phyloP scores from a whole-genome alignment of 1,140 invertebrate genomes.

The Drosophila subobscura region DNA sequence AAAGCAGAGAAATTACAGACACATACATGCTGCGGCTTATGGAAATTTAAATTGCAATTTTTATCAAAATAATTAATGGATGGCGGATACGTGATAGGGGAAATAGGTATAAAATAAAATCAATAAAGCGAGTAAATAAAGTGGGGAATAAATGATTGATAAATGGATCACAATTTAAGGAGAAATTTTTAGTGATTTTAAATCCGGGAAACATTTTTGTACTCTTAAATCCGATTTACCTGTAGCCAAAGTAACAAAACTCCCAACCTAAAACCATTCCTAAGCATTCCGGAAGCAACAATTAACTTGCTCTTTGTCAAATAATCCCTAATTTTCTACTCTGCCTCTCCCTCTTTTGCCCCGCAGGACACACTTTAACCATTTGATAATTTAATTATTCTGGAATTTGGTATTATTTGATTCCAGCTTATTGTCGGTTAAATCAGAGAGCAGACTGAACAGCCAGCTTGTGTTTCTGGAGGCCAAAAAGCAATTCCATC shows the following conservation, averaged over 20 bases:
- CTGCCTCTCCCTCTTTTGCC: not conserved
- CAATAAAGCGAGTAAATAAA: no score
- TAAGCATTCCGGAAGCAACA: no score
- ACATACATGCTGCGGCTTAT: not conserved
- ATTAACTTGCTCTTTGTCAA: not conserved
- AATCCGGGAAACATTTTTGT: no score
- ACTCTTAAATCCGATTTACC: no score
- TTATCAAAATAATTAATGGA: slow-evolving; percentile 6
- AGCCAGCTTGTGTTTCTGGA: slow-evolving; percentile 23
- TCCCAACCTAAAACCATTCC: no score
- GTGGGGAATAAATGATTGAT: no score
- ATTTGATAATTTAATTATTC: slow-evolving; percentile 56
- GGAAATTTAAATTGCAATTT: slow-evolving; percentile 26
- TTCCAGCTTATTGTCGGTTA: slow-evolving; percentile 45
- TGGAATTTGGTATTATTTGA: slow-evolving; percentile 52
- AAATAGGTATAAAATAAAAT: no score
- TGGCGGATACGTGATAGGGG: no score
- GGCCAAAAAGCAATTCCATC: slow-evolving; percentile 51
- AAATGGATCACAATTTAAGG: no score
- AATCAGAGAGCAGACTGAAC: slow-evolving; percentile 30
- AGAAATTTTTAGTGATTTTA: no score
- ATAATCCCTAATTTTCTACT: slow-evolving; percentile 21
- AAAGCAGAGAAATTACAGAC: slow-evolving; percentile 7
- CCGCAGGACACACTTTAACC: slow-evolving; percentile 27
- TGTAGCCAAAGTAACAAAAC: no score